phyloP scores from a whole-genome alignment of 2,113 vertebrate species.

The Salvelinus alpinus region DNA sequence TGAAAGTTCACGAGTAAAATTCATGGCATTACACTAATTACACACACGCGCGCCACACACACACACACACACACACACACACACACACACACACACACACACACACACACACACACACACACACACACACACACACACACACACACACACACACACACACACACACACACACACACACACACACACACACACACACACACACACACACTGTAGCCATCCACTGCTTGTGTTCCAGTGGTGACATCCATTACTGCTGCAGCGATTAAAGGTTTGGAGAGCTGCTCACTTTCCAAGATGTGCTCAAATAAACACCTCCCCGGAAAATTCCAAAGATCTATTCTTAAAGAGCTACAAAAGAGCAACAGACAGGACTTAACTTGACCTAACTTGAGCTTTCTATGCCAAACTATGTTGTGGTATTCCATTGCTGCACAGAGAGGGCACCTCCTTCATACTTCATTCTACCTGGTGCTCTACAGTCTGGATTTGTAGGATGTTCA shows the following conservation, averaged over 20 bases:
- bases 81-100: no score
- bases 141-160: neutral
- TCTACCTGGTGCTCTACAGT: neutral
- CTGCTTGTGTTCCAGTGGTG: constrained; percentile 51
- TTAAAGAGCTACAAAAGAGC: constrained; percentile 30
- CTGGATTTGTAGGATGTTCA: neutral
- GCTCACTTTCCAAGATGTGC: constrained; percentile 64
- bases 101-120: neutral
- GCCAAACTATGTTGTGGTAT: constrained; percentile 18
- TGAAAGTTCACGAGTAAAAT: constrained; percentile 67
- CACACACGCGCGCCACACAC: neutral
- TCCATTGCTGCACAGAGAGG: neutral
- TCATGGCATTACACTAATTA: constrained; percentile 39
- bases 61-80: no score
- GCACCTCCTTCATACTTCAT: no score
- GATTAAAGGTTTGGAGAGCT: constrained; percentile 57
- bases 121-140: neutral
- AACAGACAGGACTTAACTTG: constrained; percentile 40
- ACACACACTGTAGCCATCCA: constrained; percentile 48
- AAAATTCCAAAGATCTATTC: constrained; percentile 59
- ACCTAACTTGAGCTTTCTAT: constrained; percentile 11
- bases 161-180: constrained; percentile 2
- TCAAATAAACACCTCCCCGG: constrained; percentile 74
- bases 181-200: no score
- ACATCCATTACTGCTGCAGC: constrained; percentile 59